Evolutionary conservation across 2,797 vertebrate genomes (phyloP), one percentile per base, ranked within the genome.

Genomic region (Muscicapa comitata): DNA sequence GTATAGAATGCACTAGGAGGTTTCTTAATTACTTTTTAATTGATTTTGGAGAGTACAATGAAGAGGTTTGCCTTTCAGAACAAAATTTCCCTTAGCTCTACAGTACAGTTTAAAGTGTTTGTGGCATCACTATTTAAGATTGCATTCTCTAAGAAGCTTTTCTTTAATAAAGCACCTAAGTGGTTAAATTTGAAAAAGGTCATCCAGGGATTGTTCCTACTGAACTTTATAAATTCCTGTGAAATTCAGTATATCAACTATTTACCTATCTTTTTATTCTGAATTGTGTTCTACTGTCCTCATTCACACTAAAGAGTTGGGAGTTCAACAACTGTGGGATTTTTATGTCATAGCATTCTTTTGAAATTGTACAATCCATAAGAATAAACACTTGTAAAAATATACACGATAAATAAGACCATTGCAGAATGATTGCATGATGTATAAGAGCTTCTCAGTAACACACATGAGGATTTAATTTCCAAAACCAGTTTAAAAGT

Each of bases 291-390:
- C 23, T n/a, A 3, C 28, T 20, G 10, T 57, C 48, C 57, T 86
- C 0, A 0, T 55, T 67, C 2, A 1, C 7, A 16, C 6, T 35
- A 28, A 78, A 61, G 17, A 65, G 23, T 3, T 63, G 35, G 35
- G n/a, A 68, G 16, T 42, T 85, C 1, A 4, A 57, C 20, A 55
- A 19, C 13, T 47, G 24, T 23, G n/a, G 1, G 0, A 1, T 15
- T 89, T 59, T 66, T 21, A 59, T 5, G 1, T 29, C 3, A 0
- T 7, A 15, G 3, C 4, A 42, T 80, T 24, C 11, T 89, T 94
- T 84, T 67, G 47, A 54, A 43, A n/a, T 35, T 37, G 10, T 51
- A n/a, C 7, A 20, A 48, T 17, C 25, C 6, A 18, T 51, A 25
- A 54, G 61, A 76, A 24, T 19, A 45, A 53, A 20, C 12, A 28